Evolutionary conservation across 2,113 vertebrate species (phyloP), one percentile per base, ranked within the genome.

Genomic region (Quiscalus mexicanus): DNA sequence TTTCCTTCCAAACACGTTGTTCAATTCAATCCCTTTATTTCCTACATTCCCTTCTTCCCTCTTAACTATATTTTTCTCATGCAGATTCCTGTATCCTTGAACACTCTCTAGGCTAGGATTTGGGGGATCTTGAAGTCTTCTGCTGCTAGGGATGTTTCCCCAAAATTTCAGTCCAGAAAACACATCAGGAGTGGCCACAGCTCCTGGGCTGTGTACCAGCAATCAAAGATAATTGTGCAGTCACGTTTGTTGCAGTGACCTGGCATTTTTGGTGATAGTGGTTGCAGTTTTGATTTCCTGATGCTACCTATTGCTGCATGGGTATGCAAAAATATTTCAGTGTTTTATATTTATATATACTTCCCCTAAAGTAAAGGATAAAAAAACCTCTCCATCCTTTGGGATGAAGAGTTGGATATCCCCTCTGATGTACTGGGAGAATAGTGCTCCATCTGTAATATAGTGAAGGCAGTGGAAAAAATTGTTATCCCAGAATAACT

Each of bases 51-150:
- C 12, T 79, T 30, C 11, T 3, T 64, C 35, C 6, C 27, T 85
- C 19, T 17, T 8, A 23, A 25, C 10, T 20, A 2, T n/a, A 68
- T 56, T 33, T 50, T 5, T 9, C 20, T 56, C 0, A 0, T 24
- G 18, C 5, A 24, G 12, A 39, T 45, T 88, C 30, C 30, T 28
- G 24, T 50, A 3, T 42, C 53, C 35, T 81, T 31, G 25, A 84
- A 30, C 11, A 10, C 5, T 62, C 6, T 65, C 17, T 58, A 44
- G 25, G 49, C 9, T 53, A 25, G 53, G 58, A 30, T 8, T 64
- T 22, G 8, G 10, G 28, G 3, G 30, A 15, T 41, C n/a, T 58
- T 82, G 14, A 67, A 17, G 33, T 47, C 21, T 64, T 0, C 15
- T 24, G 33, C 30, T 89, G 77, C 21, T 67, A 42, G 37, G 33